Conservation (phyloP, 2,797 vertebrate species). For the Numenius phaeopus region DNA sequence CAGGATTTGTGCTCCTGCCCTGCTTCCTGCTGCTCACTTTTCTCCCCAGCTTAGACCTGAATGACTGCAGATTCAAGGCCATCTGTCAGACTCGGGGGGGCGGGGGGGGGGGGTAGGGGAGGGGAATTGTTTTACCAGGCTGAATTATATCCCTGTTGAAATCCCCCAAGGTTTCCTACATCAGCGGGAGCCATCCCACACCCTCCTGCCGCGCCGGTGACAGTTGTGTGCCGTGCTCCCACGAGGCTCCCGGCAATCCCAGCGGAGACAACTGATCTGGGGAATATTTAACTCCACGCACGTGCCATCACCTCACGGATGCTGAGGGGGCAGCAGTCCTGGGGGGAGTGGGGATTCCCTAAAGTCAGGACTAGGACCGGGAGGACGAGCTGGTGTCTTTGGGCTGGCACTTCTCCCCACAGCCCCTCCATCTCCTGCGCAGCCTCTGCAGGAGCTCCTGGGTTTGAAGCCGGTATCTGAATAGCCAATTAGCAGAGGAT, state of each 20-base stretch:
- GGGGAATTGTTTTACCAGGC: background rate
- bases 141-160: background rate
- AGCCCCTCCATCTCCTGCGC: background rate
- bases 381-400: background rate
- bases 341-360: background rate
- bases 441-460: background rate
- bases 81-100: background rate
- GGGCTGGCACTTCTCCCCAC: accelerated
- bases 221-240: accelerated
- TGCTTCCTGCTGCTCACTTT: background rate
- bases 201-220: background rate
- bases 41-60: background rate
- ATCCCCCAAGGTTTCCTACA: background rate
- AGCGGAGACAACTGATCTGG: accelerated
- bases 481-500: background rate
- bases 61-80: background rate
- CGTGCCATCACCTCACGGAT: accelerated
- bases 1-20: background rate
- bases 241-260: background rate
- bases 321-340: no score
- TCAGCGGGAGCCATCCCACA: background rate
- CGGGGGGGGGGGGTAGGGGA: no score
- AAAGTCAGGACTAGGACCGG: accelerated
- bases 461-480: background rate
- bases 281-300: background rate